phyloP scores from a whole-genome alignment of 2,113 vertebrate genomes.

The Cephalophus harveyi region DNA sequence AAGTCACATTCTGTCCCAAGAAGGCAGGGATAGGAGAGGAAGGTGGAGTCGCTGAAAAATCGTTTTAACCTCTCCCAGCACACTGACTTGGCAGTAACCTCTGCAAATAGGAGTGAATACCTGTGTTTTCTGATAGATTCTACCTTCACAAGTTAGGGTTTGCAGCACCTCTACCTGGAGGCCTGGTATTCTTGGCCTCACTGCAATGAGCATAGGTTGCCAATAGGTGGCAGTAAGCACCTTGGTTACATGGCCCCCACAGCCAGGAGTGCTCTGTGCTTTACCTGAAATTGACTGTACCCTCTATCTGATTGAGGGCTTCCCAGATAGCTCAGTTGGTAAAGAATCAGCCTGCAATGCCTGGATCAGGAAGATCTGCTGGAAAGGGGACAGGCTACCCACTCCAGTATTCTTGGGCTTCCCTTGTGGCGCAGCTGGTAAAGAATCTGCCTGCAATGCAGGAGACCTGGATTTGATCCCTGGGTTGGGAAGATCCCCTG shows the following conservation, averaged over 20 bases:
- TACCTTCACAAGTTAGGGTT: not conserved
- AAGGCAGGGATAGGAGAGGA: not conserved
- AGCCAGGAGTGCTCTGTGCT: not conserved
- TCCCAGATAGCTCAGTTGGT: not conserved
- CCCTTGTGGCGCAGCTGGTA: not conserved
- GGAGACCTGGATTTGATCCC: not conserved
- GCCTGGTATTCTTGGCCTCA: not conserved
- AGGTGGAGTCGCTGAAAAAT: not conserved
- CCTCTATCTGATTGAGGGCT: not conserved
- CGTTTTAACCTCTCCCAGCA: not conserved
- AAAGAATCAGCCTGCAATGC: not conserved
- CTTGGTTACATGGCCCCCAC: not conserved
- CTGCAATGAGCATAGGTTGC: not conserved
- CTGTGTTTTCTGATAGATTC: not conserved
- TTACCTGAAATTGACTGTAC: not conserved
- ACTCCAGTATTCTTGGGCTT: not conserved
- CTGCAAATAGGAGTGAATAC: not conserved
- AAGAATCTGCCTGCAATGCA: not conserved
- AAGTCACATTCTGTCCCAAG: not conserved
- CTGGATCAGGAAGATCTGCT: not conserved
- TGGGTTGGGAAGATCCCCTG: not conserved
- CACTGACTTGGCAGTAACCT: not conserved
- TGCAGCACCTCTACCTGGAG: not conserved
- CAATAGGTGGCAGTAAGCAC: slow-evolving; percentile 44
- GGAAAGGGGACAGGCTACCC: not conserved